A percentile compares a stretch with the other conserved stretches of the same genome.
Evolutionary conservation across 2,797 vertebrate species (phyloP).

Genomic region (Myotis daubentonii): DNA sequence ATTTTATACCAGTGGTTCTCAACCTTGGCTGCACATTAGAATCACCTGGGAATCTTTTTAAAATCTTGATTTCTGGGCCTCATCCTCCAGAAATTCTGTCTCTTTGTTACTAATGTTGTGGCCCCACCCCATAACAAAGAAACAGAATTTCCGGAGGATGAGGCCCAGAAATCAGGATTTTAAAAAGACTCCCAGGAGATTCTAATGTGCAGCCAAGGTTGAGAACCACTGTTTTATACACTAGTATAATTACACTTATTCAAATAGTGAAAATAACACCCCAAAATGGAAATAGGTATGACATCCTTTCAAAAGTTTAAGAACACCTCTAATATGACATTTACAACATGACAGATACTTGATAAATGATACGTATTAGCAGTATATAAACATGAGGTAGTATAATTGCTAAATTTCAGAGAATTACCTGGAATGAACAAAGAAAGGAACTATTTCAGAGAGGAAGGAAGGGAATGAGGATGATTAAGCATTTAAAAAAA

Average conservation of each 20-base stretch:
- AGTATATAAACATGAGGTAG: not conserved
- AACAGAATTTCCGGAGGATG: too few relatives aligned
- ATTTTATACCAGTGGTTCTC: not conserved
- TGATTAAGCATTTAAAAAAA: not conserved
- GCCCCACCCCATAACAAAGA: too few relatives aligned
- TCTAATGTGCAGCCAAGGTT: too few relatives aligned
- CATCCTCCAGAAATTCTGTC: too few relatives aligned
- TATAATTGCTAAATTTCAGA: constrained; percentile 6
- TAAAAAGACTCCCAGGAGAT: too few relatives aligned
- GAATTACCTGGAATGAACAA: not conserved
- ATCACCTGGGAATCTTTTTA: too few relatives aligned
- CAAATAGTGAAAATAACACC: constrained; percentile 2
- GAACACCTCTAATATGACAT: not conserved
- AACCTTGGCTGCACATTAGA: too few relatives aligned
- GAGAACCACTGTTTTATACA: not conserved
- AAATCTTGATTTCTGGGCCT: too few relatives aligned
- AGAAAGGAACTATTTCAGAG: constrained; percentile 43
- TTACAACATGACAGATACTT: not conserved
- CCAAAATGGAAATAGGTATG: not conserved
- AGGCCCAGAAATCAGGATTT: too few relatives aligned
- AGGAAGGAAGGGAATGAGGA: not conserved
- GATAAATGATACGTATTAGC: not conserved
- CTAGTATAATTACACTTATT: constrained; percentile 25
- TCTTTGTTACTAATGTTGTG: too few relatives aligned
- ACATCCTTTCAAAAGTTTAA: constrained; percentile 33